Evolutionary conservation across 2,113 vertebrate genomes (phyloP), one percentile per base, ranked within the genome.

Genomic region (Cyprinodon tularosa): DNA sequence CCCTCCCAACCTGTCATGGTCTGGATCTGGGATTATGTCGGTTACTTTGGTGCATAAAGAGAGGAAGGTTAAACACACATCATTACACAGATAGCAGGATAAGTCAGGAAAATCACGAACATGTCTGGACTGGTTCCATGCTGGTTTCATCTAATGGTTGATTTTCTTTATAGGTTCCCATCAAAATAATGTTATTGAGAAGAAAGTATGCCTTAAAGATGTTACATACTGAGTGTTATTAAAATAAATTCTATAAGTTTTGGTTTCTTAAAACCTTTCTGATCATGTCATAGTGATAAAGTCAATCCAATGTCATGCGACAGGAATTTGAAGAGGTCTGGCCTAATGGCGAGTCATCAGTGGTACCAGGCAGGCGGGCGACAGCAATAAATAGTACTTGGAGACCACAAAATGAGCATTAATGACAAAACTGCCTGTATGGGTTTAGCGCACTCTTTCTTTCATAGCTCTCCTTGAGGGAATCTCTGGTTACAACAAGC

Each of bases 331-430:
- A 59, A 71, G 75, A 80, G 85, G 77, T 66, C 39, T 71, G 71
- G 59, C n/a, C 83, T 89, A 92, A 92, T 92, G 88, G 84, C 75
- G 76, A 71, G 62, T 72, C 67, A 68, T 84, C 83, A 88, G 81
- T 87, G 89, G 91, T 86, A 91, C 90, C 90, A 89, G 88, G 83
- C 86, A 86, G 88, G 75, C 89, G 73, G 85, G 87, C 79, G 82
- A 85, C 88, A 72, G 76, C 80, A 88, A 72, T 81, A 90, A 87
- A 84, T 74, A 78, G 81, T 37, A 71, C 48, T 71, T 70, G 37
- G 86, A 90, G 84, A 89, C 84, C 86, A 83, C 80, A 91, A 80
- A 71, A 66, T 73, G 72, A 83, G 74, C 88, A 88, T 87, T 90
- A 86, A 77, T 0, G 44, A 79, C 78, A 80, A 63, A 75, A 77